phyloP scores from a whole-genome alignment of 2,113 vertebrate species.

The Pan paniscus region DNA sequence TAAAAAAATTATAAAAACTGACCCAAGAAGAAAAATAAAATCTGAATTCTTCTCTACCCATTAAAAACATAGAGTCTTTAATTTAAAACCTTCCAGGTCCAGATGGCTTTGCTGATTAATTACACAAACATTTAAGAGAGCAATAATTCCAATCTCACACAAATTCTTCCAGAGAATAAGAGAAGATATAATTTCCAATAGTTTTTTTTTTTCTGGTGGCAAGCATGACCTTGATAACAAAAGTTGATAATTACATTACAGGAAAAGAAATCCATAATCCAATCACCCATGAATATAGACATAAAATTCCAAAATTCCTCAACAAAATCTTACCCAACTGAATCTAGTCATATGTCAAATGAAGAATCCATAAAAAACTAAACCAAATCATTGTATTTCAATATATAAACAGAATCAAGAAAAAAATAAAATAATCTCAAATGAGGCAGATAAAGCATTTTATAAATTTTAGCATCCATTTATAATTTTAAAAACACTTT shows the following conservation, averaged over 20 bases:
- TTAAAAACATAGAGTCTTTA: background rate
- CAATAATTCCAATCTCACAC: background rate
- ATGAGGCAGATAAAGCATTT: background rate
- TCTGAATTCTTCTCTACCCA: background rate
- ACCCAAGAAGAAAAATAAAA: background rate
- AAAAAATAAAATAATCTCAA: background rate
- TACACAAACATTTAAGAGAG: background rate
- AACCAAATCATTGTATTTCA: background rate
- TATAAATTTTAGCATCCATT: background rate
- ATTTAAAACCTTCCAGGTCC: background rate
- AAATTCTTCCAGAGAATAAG: background rate
- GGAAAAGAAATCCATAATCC: background rate
- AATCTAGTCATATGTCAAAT: background rate
- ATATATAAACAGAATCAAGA: background rate
- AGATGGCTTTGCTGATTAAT: background rate
- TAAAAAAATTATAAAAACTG: background rate
- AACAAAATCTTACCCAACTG: background rate
- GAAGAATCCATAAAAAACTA: background rate
- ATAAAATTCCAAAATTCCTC: background rate
- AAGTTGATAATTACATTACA: background rate
- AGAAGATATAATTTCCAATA: background rate
- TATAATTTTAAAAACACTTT: background rate
- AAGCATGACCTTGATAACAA: background rate
- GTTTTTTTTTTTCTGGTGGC: too few relatives aligned
- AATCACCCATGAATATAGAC: background rate